Evolutionary conservation across 1,140 invertebrate genomes (phyloP).

Genomic region (Trichoplusia ni): DNA sequence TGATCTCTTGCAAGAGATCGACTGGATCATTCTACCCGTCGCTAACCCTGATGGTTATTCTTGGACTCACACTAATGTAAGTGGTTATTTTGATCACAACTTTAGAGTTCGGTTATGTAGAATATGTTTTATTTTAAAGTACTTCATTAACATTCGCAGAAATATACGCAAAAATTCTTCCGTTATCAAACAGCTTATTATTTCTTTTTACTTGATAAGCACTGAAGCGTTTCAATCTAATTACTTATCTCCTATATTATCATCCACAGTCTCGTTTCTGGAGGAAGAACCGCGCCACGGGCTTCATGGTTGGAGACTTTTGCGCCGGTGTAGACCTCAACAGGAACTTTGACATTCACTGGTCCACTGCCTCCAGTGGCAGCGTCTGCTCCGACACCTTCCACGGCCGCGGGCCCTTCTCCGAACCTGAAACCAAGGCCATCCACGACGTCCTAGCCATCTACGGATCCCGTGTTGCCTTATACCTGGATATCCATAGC

Average conservation of each 20-base stretch:
- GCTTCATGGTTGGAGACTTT: conserved; percentile 35
- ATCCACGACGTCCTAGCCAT: conserved; percentile 68
- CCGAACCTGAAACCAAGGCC: conserved; percentile 85
- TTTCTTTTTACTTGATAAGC: not conserved
- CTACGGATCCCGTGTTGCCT: conserved; percentile 66
- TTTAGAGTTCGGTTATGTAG: not conserved
- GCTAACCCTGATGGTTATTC: conserved; percentile 82
- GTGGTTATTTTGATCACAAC: conserved; percentile 5
- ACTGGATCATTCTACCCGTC: conserved; percentile 79
- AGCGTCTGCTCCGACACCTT: conserved; percentile 86
- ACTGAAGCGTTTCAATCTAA: not conserved
- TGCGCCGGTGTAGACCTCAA: conserved; percentile 84
- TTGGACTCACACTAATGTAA: conserved; percentile 60
- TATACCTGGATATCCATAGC: conserved; percentile 84
- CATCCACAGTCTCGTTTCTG: conserved; percentile 78
- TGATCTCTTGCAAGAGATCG: conserved; percentile 65
- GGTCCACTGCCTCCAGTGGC: conserved; percentile 69
- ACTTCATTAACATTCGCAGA: too few species aligned
- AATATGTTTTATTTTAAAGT: too few species aligned
- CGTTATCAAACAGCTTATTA: not conserved
- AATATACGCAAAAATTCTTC: too few species aligned
- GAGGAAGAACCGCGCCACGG: conserved; percentile 83
- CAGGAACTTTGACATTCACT: conserved; percentile 84
- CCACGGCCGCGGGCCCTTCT: conserved; percentile 85
- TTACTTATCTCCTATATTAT: not conserved